Evolutionary conservation across 2,797 vertebrate species (phyloP).

Genomic region (Amniataba percoides): DNA sequence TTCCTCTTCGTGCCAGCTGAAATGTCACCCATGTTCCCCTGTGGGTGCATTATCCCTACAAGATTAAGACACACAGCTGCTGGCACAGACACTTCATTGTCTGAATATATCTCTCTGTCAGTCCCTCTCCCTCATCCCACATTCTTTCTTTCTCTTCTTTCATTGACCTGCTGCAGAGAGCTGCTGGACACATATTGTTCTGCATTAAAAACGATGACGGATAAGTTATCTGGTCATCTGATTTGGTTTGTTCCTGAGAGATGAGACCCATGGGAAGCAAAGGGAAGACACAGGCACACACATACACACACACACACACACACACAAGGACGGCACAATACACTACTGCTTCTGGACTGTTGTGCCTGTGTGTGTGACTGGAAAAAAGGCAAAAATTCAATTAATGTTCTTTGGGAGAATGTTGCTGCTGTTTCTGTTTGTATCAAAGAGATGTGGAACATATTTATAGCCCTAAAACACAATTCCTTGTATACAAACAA

Average conservation of each 20-base stretch:
- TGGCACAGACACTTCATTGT: conserved; percentile 25
- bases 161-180: conserved; percentile 18
- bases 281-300: not conserved
- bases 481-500: not conserved
- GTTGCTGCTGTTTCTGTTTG: not conserved
- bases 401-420: not conserved
- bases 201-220: conserved; percentile 24
- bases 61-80: conserved; percentile 29
- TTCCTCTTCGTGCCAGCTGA: conserved; percentile 46
- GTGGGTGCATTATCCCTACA: conserved; percentile 27
- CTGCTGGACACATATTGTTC: conserved; percentile 7
- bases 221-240: conserved; percentile 23
- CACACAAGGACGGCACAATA: conserved; percentile 21
- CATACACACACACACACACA: conserved; percentile 8
- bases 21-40: conserved; percentile 59
- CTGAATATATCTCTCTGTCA: conserved; percentile 11
- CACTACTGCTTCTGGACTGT: conserved; percentile 13
- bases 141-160: not conserved
- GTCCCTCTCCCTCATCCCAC: not conserved
- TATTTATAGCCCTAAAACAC: not conserved
- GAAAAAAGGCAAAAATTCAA: not conserved
- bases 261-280: not conserved
- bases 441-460: not conserved
- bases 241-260: conserved; percentile 20
- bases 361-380: not conserved